Evolutionary conservation across 2,113 vertebrate species (phyloP).

Genomic region (Melanotaenia duboulayi): DNA sequence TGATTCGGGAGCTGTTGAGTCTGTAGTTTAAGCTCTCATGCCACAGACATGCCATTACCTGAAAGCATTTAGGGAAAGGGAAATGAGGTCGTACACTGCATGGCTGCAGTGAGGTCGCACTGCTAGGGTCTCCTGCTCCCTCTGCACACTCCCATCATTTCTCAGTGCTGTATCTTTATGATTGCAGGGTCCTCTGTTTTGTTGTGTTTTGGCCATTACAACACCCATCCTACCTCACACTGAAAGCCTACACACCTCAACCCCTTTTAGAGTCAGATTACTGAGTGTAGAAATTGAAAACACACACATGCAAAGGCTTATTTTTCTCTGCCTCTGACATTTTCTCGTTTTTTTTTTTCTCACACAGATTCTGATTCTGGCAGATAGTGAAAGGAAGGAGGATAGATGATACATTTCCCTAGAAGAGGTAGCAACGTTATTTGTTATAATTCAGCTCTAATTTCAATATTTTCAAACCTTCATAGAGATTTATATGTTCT

Average conservation of each 20-base stretch:
- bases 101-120: constrained; percentile 43
- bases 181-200: constrained; percentile 16
- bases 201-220: constrained; percentile 44
- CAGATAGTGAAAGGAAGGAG: constrained; percentile 43
- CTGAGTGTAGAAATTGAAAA: constrained; percentile 29
- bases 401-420: constrained; percentile 49
- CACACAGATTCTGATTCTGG: constrained; percentile 27
- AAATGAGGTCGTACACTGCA: constrained; percentile 39
- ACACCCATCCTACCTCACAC: constrained; percentile 28
- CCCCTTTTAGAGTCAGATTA: constrained; percentile 49
- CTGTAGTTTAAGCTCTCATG: constrained; percentile 40
- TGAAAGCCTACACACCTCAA: constrained; percentile 32
- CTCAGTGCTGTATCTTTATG: constrained; percentile 20
- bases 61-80: constrained; percentile 43
- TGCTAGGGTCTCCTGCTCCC: constrained; percentile 24
- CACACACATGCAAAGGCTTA: constrained; percentile 13
- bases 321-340: constrained; percentile 18
- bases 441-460: constrained; percentile 80
- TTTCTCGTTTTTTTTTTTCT: constrained; percentile 5
- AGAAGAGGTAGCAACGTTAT: constrained; percentile 58
- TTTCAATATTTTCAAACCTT: constrained; percentile 78
- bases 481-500: constrained; percentile 69
- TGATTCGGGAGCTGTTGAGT: constrained; percentile 25
- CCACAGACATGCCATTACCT: constrained; percentile 42
- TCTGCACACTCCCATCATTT: constrained; percentile 31